Conservation (phyloP, 2,888 invertebrate genomes). For the Reticulitermes lucifugus region DNA sequence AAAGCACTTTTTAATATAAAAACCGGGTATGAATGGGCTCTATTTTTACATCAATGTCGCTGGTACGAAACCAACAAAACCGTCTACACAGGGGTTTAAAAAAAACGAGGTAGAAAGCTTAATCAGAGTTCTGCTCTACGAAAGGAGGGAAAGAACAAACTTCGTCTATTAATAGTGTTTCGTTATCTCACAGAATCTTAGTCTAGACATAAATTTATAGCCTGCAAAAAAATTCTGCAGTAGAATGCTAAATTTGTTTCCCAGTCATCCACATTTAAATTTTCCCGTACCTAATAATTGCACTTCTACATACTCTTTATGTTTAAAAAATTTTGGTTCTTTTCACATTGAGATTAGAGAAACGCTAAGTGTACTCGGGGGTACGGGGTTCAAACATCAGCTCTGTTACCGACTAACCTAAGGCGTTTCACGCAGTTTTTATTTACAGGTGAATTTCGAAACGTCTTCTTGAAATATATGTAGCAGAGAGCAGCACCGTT, state of each 20-base stretch:
- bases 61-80: conserved; percentile 38
- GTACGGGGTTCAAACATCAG: too few relatives aligned
- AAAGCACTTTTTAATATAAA: conserved; percentile 39
- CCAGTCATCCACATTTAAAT: background rate
- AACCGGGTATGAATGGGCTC: conserved; percentile 29
- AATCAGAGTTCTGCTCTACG: background rate
- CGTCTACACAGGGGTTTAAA: conserved; percentile 26
- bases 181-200: too few relatives aligned
- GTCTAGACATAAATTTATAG: background rate
- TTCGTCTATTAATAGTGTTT: background rate
- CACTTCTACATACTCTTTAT: too few relatives aligned
- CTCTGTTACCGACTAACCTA: too few relatives aligned
- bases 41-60: conserved; percentile 40
- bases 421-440: too few relatives aligned
- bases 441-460: too few relatives aligned
- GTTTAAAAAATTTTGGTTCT: too few relatives aligned
- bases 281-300: too few relatives aligned
- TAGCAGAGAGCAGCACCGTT: too few relatives aligned
- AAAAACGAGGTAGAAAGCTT: background rate
- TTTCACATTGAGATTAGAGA: too few relatives aligned
- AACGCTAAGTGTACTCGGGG: too few relatives aligned
- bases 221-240: background rate
- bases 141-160: background rate
- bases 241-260: background rate
- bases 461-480: too few relatives aligned